Base-by-base conservation (phyloP, 2,113 vertebrate genomes). In the Hydropotes inermis region DNA sequence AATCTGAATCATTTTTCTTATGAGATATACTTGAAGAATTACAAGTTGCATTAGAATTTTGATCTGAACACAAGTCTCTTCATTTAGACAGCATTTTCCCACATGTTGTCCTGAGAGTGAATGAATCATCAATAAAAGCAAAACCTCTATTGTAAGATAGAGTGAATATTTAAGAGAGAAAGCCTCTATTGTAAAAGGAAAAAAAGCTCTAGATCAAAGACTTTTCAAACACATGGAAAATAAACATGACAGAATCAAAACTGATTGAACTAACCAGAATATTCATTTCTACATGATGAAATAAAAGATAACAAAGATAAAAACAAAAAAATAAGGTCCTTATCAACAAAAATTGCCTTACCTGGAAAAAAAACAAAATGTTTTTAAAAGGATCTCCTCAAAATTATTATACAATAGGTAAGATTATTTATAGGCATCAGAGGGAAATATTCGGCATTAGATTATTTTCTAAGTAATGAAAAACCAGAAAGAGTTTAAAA, bases 151-250 rank as follows among this genome's bases (percentile, higher is more conserved):
- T 83, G 45, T 85, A n/a, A 91, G 81, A 45, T 55, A 27, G 50
- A 89, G 58, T 13, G 47, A 14, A 39, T n/a, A 30, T 55, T 94
- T 81, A 27, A 82, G 58, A 70, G 55, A 67, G 55, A 67, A 74
- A 61, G 14, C 36, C 16, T 84, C 58, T 60, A 33, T 9, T 91
- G 28, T 50, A 43, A 85, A 82, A 88, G n/a, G 55, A 45, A 81
- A 81, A 84, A 58, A 86, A 88, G 14, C 60, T 95, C 57, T 36
- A 47, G 55, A 92, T 70, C 25, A 74, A 86, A 87, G 64, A 61
- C 84, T 94, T 95, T 97, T 55, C 91, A 78, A 90, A 60, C 19
- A 86, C 87, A 27, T 47, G 25, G 61, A 74, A 89, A 97, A 95
- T 52, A 39, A 83, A 70, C 5, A 9, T 45, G 43, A 45, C 1